phyloP scores from a whole-genome alignment of 1,140 invertebrate species.

The Antheraea pernyi region DNA sequence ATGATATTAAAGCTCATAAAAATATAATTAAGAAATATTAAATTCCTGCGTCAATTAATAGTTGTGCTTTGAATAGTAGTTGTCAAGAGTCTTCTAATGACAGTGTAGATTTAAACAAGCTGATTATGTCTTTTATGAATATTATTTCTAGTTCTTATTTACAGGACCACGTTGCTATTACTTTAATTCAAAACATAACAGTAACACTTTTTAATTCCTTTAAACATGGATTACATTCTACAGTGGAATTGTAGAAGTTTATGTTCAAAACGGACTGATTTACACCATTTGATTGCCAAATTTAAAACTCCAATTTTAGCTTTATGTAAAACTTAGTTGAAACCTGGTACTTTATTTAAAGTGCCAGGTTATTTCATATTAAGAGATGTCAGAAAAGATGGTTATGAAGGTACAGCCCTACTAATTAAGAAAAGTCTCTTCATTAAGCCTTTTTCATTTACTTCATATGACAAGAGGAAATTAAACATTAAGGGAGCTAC shows the following conservation, averaged over 20 bases:
- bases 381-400: conserved; percentile 25
- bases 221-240: conserved; percentile 21
- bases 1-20: too few species aligned
- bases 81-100: too few species aligned
- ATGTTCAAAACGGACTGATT: conserved; percentile 19
- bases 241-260: conserved; percentile 30
- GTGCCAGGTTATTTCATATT: conserved; percentile 23
- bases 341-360: conserved; percentile 16
- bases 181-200: background rate
- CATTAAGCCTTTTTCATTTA: background rate
- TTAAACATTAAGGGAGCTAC: too few species aligned
- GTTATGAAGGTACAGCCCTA: background rate
- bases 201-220: background rate
- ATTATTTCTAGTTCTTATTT: too few species aligned
- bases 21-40: too few species aligned
- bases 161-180: too few species aligned
- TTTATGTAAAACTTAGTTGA: conserved; percentile 28
- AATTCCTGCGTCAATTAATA: too few species aligned
- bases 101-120: too few species aligned
- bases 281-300: conserved; percentile 24
- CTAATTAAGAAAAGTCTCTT: conserved; percentile 6
- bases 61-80: too few species aligned
- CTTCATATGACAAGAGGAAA: background rate
- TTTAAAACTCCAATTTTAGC: conserved; percentile 21
- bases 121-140: too few species aligned